phyloP scores from a whole-genome alignment of 2,888 invertebrate species.

The Melieria omissa region DNA sequence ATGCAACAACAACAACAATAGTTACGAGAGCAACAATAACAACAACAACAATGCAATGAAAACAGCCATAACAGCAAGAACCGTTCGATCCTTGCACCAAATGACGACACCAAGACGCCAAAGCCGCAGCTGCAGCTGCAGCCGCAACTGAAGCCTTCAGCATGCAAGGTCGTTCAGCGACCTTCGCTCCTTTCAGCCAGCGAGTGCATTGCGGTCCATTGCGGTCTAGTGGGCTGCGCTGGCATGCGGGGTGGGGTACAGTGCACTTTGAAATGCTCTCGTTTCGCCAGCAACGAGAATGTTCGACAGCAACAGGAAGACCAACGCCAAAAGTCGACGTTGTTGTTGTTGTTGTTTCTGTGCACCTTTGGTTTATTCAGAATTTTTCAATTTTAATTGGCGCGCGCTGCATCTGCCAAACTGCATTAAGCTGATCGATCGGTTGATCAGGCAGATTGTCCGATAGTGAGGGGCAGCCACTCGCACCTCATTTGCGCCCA shows the following conservation, averaged over 20 bases:
- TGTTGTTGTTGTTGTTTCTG: not conserved
- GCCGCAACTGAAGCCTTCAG: constrained; percentile 46
- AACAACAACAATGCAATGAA: too few species aligned
- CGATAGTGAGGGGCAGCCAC: too few species aligned
- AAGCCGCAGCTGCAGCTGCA: constrained; percentile 42
- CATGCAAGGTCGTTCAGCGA: constrained; percentile 63
- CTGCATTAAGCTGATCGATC: constrained; percentile 4
- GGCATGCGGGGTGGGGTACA: not conserved
- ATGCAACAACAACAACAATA: constrained; percentile 24
- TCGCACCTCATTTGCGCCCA: too few species aligned
- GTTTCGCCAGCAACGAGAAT: constrained; percentile 16
- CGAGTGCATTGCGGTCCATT: not conserved
- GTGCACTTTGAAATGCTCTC: constrained; percentile 34
- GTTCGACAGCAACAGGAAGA: not conserved
- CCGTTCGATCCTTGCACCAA: constrained; percentile 13
- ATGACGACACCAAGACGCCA: constrained; percentile 50
- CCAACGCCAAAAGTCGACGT: not conserved
- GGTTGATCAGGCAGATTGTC: not conserved
- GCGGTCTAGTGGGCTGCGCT: not conserved
- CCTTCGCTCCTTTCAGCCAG: constrained; percentile 50
- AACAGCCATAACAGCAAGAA: too few species aligned
- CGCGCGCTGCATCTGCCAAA: not conserved
- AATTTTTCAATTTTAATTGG: not conserved
- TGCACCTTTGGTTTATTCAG: not conserved
- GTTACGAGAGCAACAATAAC: constrained; percentile 37